Base-by-base conservation (phyloP, 1,140 invertebrate genomes). In the Zaprionus vittiger region DNA sequence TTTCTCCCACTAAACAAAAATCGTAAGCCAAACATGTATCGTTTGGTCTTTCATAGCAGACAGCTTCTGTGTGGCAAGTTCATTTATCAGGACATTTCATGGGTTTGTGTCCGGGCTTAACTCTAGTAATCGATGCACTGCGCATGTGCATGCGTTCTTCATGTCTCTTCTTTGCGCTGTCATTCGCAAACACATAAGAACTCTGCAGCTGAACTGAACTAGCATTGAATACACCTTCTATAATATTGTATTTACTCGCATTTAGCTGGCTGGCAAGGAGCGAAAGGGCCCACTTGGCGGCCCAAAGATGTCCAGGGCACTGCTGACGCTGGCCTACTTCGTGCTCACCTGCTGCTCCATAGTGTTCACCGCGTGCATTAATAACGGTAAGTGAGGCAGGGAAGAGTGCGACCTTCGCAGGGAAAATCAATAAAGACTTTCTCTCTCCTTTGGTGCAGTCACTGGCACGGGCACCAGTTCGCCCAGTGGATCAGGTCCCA, bases 381-480 rank as follows among this genome's bases (percentile, higher is more conserved):
- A 89, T 20, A 89, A 89, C 75, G 84, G 84, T 89, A 66, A 89
- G 63, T 67, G 1, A 11, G 12, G 5, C n/a, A 11, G n/a, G 24
- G 22, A 34, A 34, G 9, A n/a, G 5, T 1, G 9, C 52, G 70
- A 71, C 83, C 84, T 87, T 89, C 60, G 24, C 14, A 44, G 38
- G 74, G 62, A 90, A 91, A 91, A 91, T 91, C 90, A 91, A 91
- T 91, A 90, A 73, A 55, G n/a, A 14, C 49, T 49, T 22, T 12
- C 34, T 17, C 15, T 56, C 44, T 55, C 4, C 4, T 63, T 34
- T 9, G 56, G 3, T 37, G 15, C 41, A 91, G 84, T 81, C 80
- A 83, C 94, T 56, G 92, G 94, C 83, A 83, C 94, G 37, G 91
- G 93, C 73, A 91, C 93, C 22, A 95, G 95, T 84, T 95, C 95